Evolutionary conservation across 2,113 vertebrate genomes (phyloP).

Genomic region (Alectura lathami): DNA sequence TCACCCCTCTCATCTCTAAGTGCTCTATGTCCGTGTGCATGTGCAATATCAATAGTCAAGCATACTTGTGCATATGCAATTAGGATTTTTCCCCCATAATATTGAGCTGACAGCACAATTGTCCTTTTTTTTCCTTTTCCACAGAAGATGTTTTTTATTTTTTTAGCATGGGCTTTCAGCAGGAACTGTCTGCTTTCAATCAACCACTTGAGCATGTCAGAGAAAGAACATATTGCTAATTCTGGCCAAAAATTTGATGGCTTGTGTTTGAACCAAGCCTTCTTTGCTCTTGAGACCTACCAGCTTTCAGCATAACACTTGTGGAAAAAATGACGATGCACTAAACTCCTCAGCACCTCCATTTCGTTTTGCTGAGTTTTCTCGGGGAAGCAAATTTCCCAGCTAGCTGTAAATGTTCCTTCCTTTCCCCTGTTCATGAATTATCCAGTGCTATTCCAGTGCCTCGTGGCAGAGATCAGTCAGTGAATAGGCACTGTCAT

Average conservation of each 20-base stretch:
- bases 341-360: not conserved
- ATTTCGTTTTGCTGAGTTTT: slow-evolving; percentile 1
- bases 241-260: not conserved
- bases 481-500: slow-evolving; percentile 1
- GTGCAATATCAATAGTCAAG: not conserved
- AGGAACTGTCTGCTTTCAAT: not conserved
- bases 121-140: not conserved
- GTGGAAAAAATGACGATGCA: not conserved
- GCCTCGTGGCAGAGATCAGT: slow-evolving; percentile 5
- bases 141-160: not conserved
- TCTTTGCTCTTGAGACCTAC: not conserved
- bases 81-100: not conserved
- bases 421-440: not conserved
- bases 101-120: not conserved
- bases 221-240: slow-evolving; percentile 19
- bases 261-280: not conserved
- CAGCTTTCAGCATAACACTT: not conserved
- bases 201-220: not conserved
- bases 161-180: not conserved
- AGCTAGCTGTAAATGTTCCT: not conserved
- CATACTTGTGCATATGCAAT: not conserved
- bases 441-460: not conserved
- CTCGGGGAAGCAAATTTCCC: not conserved
- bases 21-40: not conserved
- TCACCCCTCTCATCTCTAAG: not conserved